A percentile compares a stretch with the other conserved stretches of the same genome.
phyloP scores from a whole-genome alignment of 2,797 vertebrate genomes.

The Characodon lateralis region DNA sequence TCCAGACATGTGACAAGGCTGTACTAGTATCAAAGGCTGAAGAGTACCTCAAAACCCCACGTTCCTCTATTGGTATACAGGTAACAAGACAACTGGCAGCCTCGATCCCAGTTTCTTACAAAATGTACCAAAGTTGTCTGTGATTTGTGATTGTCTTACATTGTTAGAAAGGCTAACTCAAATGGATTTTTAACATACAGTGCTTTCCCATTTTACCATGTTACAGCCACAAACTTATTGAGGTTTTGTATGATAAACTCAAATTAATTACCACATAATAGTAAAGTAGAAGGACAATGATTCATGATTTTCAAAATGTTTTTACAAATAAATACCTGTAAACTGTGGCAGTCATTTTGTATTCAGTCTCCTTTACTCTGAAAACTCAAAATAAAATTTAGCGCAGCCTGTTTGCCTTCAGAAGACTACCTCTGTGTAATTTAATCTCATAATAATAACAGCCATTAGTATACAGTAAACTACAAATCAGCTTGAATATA shows the following conservation, averaged over 20 bases:
- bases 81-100: constrained; percentile 71
- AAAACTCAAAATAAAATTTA: background rate
- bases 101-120: background rate
- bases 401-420: background rate
- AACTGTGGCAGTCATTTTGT: background rate
- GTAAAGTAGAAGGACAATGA: background rate
- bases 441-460: background rate
- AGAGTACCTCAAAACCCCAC: constrained; percentile 91
- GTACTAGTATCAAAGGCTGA: constrained; percentile 91
- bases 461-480: background rate
- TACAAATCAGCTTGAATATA: background rate
- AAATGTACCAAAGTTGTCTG: background rate
- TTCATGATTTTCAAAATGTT: background rate
- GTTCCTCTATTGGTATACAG: constrained; percentile 97
- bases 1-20: constrained; percentile 91
- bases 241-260: background rate
- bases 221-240: background rate
- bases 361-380: background rate
- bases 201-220: background rate
- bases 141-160: background rate
- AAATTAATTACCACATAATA: background rate
- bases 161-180: background rate
- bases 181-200: background rate
- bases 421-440: background rate
- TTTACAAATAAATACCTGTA: background rate